Percentiles rank a stretch among this genome's conserved stretches.
Evolutionary conservation across 2,113 vertebrate genomes (phyloP).

Genomic region (Xenotilapia caudafasciata): DNA sequence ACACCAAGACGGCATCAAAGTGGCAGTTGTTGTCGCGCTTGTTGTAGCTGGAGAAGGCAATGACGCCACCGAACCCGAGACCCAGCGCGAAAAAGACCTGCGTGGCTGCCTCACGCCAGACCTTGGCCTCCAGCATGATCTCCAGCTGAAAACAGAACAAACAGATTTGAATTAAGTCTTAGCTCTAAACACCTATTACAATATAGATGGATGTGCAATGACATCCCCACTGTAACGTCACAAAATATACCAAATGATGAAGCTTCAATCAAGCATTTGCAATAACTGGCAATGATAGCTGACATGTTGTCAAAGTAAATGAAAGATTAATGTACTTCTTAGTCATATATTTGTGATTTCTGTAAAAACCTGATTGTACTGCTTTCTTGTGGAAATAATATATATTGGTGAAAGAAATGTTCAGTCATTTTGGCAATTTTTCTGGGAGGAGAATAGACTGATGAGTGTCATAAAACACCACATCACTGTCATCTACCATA

Average conservation of each 20-base stretch:
- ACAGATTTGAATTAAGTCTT: not conserved
- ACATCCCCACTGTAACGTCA: not conserved
- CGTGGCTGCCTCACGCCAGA: conserved; percentile 95
- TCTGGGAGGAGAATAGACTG: not conserved
- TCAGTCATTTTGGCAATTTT: not conserved
- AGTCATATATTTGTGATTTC: not conserved
- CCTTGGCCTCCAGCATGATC: conserved; percentile 94
- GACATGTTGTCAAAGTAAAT: not conserved
- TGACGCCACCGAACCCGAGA: conserved; percentile 95
- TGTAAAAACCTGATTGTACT: not conserved
- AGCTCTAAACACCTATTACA: not conserved
- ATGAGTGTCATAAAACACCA: not conserved
- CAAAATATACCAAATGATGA: not conserved
- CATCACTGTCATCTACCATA: not conserved
- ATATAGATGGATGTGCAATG: not conserved
- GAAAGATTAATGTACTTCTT: not conserved
- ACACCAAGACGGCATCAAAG: conserved; percentile 94
- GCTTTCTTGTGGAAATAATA: not conserved
- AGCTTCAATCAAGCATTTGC: not conserved
- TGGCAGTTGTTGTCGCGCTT: conserved; percentile 99
- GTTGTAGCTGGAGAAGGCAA: conserved; percentile 99
- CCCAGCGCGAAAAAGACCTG: conserved; percentile 98
- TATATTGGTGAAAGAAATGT: not conserved
- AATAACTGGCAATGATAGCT: not conserved
- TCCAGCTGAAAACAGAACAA: conserved; percentile 78